Conservation (phyloP, 2,797 vertebrate species). For the Garrulus glandarius region DNA sequence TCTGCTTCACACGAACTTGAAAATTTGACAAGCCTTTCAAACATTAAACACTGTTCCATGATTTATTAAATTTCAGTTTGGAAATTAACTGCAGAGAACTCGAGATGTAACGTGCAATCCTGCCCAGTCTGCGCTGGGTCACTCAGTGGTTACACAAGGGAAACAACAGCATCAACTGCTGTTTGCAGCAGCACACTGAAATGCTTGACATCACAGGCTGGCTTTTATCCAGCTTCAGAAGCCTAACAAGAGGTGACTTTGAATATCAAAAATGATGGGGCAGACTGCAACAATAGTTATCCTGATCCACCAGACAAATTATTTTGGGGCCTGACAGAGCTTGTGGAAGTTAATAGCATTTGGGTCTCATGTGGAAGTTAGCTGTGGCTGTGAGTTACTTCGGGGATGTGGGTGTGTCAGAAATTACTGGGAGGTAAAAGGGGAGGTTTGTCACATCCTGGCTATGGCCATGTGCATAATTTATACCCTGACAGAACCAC, state of each 20-base stretch:
- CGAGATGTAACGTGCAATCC: background rate
- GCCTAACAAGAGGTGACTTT: background rate
- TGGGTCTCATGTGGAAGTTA: background rate
- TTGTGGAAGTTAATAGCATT: background rate
- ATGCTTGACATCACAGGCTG: background rate
- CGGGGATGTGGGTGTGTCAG: background rate
- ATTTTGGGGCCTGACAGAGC: background rate
- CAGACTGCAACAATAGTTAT: background rate
- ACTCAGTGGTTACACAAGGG: background rate
- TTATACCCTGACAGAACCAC: background rate
- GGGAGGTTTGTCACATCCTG: background rate
- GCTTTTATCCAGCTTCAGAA: background rate
- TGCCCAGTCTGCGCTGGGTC: background rate
- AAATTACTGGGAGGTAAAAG: background rate
- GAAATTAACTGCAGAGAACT: conserved; percentile 30
- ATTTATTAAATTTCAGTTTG: conserved; percentile 25
- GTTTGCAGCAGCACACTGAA: background rate
- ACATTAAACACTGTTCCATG: background rate
- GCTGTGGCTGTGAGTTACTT: background rate
- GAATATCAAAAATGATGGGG: background rate
- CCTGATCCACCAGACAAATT: background rate
- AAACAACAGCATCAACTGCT: background rate
- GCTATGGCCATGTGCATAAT: background rate
- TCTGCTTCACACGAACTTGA: background rate
- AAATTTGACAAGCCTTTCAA: conserved; percentile 16